Evolutionary conservation across 2,888 invertebrate genomes (phyloP), one percentile per base, ranked within the genome.

Genomic region (Rhingia campestris): DNA sequence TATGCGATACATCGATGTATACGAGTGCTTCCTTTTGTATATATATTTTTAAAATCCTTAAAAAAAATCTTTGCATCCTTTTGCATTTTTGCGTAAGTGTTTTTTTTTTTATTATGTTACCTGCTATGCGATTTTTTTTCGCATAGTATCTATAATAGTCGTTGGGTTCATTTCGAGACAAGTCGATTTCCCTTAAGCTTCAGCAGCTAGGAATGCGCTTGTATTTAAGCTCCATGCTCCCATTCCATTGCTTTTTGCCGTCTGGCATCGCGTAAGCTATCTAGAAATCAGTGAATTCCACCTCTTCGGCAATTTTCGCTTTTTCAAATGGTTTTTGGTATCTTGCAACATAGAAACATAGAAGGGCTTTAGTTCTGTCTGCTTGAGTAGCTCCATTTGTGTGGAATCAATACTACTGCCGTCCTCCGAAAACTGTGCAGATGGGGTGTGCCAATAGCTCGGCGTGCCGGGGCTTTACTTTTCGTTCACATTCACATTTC

Each of bases 241-340:
- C 58, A 64, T 5, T 70, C 70, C 54, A 49, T 61, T 41, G 66
- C 39, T 66, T 81, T 75, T 32, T 51, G 39, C 7, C 51, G 69
- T 63, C 63, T 63, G 49, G 63, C 64, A 59, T 70, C 22, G 69
- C 14, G 70, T 58, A 66, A 67, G 66, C 72, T 80, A 43, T 80
- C 54, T 37, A 45, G 53, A 76, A 72, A 72, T 81, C 70, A 59
- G 53, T 54, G 76, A 81, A 76, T 76, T 81, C 72, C 76, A 81
- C 53, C 70, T 70, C 76, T 66, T 81, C 59, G 47, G 30, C 59
- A 30, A 72, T 59, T 53, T 70, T 59, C 64, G 33, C 58, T 58
- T 69, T 70, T 81, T 59, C 45, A 30, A 70, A 58, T 64, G 53
- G 58, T 47, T 32, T 59, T 66, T 49, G 63, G 70, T 79, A 79